Conservation (phyloP, 2,113 vertebrate species). For the Cynopterus brachyotis region DNA sequence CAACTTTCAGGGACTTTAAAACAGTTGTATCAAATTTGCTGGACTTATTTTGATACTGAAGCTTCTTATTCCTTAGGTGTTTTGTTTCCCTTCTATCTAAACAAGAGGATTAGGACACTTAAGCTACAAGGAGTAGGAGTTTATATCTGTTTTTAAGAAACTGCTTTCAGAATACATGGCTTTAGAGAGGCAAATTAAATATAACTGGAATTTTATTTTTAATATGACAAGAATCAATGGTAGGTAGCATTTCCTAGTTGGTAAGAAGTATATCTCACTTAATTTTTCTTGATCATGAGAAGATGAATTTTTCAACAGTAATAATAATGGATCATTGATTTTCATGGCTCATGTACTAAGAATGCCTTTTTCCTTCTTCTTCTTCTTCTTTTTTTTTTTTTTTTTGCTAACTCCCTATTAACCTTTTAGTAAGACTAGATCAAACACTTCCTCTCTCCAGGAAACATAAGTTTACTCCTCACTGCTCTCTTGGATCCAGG, state of each 20-base stretch:
- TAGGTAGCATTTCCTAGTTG: background rate
- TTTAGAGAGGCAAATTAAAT: background rate
- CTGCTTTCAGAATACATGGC: background rate
- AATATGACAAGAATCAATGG: background rate
- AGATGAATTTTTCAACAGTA: constrained; percentile 10
- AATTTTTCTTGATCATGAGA: constrained; percentile 43
- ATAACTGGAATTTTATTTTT: constrained; percentile 13
- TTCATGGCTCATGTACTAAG: background rate
- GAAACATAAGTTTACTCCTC: background rate
- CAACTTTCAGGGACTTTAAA: background rate
- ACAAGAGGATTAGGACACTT: background rate
- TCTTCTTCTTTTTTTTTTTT: too few relatives aligned
- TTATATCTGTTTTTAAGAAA: background rate
- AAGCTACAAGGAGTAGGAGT: constrained; percentile 14
- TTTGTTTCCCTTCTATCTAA: constrained; percentile 18
- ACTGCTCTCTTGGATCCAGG: background rate
- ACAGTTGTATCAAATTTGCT: constrained; percentile 42
- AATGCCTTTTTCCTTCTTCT: background rate
- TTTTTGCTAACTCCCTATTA: background rate
- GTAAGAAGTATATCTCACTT: background rate
- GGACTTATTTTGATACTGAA: constrained; percentile 15
- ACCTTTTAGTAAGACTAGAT: background rate
- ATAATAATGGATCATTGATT: background rate
- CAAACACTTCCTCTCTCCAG: background rate
- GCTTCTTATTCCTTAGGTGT: constrained; percentile 32